A percentile compares a stretch with the other conserved stretches of the same genome.
These are phyloP conservation scores for Anoncus sp. DNA, from an alignment of 2,888 invertebrate species.

Conservation along the genomic window DNA sequence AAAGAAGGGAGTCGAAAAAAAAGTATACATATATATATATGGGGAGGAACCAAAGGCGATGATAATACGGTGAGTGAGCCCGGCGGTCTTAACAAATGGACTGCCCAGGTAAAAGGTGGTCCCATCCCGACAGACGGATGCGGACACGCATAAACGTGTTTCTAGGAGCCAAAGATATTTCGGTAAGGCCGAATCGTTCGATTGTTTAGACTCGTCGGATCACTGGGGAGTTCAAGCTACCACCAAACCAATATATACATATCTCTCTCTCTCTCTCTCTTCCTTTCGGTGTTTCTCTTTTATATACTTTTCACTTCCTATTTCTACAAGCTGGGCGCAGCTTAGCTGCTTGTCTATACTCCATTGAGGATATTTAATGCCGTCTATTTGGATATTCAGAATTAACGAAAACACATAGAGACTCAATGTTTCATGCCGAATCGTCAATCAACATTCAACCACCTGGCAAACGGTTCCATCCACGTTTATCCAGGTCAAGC, in stretches of 20 bases:
- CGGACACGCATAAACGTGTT: slow-evolving; percentile 73
- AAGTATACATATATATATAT: slow-evolving; percentile 11
- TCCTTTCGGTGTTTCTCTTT: slow-evolving; percentile 36
- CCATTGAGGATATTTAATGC: neutral
- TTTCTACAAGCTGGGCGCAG: slow-evolving; percentile 44
- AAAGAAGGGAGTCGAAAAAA: too few species aligned
- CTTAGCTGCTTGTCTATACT: neutral
- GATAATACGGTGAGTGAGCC: slow-evolving; percentile 54
- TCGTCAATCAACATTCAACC: neutral
- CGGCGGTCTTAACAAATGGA: slow-evolving; percentile 52
- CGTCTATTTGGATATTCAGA: neutral
- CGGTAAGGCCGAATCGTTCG: slow-evolving; percentile 74
- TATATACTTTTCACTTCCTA: slow-evolving; percentile 68
- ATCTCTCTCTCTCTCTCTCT: slow-evolving; percentile 42
- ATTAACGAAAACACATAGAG: neutral
- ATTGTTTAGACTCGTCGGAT: slow-evolving; percentile 77
- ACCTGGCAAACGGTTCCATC: too few species aligned
- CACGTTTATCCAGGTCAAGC: too few species aligned
- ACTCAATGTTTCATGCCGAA: neutral
- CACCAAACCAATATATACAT: slow-evolving; percentile 31
- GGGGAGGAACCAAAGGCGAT: slow-evolving; percentile 41
- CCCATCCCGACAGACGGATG: slow-evolving; percentile 43
- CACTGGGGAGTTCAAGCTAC: slow-evolving; percentile 73
- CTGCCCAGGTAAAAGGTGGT: slow-evolving; percentile 29
- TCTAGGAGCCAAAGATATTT: slow-evolving; percentile 76